A percentile compares a stretch with the other conserved stretches of the same genome.
Evolutionary conservation across 2,888 invertebrate genomes (phyloP).

Genomic region (Dynastes hyllus): DNA sequence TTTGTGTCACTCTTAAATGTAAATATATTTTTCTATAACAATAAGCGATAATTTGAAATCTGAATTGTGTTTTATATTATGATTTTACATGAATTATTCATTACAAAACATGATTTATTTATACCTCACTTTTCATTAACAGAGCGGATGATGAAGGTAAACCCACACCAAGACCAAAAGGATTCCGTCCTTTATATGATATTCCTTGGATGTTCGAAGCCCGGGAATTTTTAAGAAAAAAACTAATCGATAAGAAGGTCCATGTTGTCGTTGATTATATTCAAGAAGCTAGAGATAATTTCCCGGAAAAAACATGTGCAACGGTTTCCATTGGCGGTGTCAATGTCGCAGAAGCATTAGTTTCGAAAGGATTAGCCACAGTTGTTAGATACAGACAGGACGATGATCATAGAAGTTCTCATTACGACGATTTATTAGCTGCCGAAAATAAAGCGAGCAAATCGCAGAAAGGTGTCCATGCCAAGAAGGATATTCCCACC

Average conservation of each 20-base stretch:
- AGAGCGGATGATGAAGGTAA: constrained; percentile 80
- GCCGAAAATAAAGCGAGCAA: constrained; percentile 96
- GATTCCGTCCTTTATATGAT: constrained; percentile 94
- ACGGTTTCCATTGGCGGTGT: constrained; percentile 90
- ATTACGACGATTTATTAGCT: constrained; percentile 92
- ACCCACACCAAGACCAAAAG: constrained; percentile 80
- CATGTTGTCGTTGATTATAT: constrained; percentile 95
- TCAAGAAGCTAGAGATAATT: constrained; percentile 94
- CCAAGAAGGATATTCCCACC: constrained; percentile 89
- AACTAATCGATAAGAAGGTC: constrained; percentile 95
- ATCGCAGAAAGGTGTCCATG: constrained; percentile 86
- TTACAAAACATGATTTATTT: too few species aligned
- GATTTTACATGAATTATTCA: too few species aligned
- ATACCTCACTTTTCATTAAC: constrained; percentile 63
- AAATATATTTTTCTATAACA: not conserved
- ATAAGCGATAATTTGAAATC: too few species aligned
- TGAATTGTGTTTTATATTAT: too few species aligned
- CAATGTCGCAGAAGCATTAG: constrained; percentile 96
- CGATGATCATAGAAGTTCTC: constrained; percentile 95
- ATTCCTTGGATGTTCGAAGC: constrained; percentile 99
- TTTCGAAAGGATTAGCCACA: constrained; percentile 92
- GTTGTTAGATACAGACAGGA: constrained; percentile 96
- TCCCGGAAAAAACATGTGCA: constrained; percentile 96
- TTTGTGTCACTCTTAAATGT: not conserved
- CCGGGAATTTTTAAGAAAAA: constrained; percentile 96